A percentile compares a stretch with the other conserved stretches of the same genome.
Evolutionary conservation across 1,140 invertebrate species (phyloP).

Genomic region (Drosophila obscura): DNA sequence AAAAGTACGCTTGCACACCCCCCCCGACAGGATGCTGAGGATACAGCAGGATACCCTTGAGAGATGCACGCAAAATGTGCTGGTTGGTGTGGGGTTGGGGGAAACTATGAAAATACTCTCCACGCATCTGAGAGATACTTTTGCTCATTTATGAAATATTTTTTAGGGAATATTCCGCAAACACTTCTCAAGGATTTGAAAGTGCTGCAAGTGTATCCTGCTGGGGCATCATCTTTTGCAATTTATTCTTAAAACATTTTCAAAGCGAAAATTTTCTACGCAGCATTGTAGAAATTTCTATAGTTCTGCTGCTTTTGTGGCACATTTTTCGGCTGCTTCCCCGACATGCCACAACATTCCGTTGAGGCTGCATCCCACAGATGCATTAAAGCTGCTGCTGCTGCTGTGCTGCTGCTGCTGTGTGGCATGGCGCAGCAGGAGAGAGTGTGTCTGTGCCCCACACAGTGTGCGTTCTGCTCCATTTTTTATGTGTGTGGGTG

Average conservation of each 20-base stretch:
- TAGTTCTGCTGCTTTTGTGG: conserved; percentile 33
- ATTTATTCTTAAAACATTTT: conserved; percentile 30
- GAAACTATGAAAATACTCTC: too few relatives aligned
- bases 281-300: conserved; percentile 17
- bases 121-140: too few relatives aligned
- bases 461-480: too few relatives aligned
- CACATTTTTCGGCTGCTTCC: conserved; percentile 14
- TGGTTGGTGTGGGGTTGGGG: too few relatives aligned
- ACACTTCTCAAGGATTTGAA: neutral
- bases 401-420: too few relatives aligned
- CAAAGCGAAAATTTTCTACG: conserved; percentile 15
- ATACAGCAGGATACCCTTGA: conserved; percentile 17
- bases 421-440: too few relatives aligned
- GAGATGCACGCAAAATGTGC: neutral
- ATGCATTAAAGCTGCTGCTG: too few relatives aligned
- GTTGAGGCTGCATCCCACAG: too few relatives aligned
- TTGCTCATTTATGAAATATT: too few relatives aligned
- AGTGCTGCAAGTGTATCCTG: neutral
- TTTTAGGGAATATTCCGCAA: neutral
- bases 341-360: neutral
- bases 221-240: neutral
- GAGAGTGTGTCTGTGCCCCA: too few relatives aligned
- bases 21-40: neutral
- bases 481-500: too few relatives aligned
- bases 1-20: conserved; percentile 26